Evolutionary conservation across 1,140 invertebrate genomes (phyloP).

Genomic region (Drosophila punjabiensis): DNA sequence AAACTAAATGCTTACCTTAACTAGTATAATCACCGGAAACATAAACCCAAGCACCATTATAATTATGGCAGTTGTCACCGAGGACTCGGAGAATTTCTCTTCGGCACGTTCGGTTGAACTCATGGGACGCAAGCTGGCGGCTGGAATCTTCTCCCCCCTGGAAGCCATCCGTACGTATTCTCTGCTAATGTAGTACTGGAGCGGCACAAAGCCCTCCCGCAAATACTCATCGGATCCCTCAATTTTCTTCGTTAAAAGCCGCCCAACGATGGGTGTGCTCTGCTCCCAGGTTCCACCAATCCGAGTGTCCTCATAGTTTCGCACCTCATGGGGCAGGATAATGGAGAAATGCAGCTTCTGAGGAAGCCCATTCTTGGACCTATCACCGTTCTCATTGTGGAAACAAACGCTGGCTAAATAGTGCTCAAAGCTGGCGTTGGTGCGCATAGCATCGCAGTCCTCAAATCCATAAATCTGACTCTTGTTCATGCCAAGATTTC

Average conservation of each 20-base stretch:
- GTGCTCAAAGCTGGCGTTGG: constrained; percentile 12
- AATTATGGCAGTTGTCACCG: neutral
- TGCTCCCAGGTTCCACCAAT: constrained; percentile 39
- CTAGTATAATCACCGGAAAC: constrained; percentile 7
- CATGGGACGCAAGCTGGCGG: neutral
- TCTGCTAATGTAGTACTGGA: constrained; percentile 8
- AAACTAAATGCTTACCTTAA: neutral
- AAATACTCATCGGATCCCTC: neutral
- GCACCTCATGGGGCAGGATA: constrained; percentile 51
- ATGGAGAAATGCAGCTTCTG: constrained; percentile 28
- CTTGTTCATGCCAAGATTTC: neutral
- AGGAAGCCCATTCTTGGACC: constrained; percentile 23
- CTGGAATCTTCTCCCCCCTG: neutral
- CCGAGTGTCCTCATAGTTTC: constrained; percentile 29
- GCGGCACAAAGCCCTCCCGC: constrained; percentile 12
- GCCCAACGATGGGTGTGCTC: too few relatives aligned
- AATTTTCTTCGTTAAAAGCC: accelerated
- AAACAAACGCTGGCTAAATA: constrained; percentile 54
- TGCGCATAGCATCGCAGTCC: constrained; percentile 29
- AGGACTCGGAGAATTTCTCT: accelerated
- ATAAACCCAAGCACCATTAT: constrained; percentile 19
- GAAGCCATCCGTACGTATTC: constrained; percentile 6
- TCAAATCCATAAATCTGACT: neutral
- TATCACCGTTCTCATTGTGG: constrained; percentile 18
- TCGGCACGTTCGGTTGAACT: too few relatives aligned